Percentiles rank a stretch among this genome's conserved stretches.
These are phyloP conservation scores for Eulemur macaco DNA, from an alignment of 2,113 vertebrate genomes.

Conservation along the genomic window DNA sequence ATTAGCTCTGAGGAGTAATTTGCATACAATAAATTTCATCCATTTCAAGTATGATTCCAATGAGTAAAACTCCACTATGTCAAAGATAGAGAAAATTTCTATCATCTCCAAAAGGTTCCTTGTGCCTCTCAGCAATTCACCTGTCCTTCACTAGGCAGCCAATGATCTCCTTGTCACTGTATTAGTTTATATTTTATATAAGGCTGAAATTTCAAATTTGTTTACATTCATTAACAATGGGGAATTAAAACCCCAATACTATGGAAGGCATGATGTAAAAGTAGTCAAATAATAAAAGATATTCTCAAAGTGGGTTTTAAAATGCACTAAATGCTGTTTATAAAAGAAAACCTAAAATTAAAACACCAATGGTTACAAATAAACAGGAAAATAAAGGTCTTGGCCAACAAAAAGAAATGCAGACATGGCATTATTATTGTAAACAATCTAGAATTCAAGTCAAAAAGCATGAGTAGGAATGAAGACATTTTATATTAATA, in stretches of 20 bases:
- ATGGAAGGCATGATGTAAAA: not conserved
- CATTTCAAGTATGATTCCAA: not conserved
- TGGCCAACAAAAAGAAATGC: not conserved
- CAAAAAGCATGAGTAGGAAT: not conserved
- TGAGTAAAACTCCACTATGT: not conserved
- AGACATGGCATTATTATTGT: not conserved
- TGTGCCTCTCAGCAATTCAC: not conserved
- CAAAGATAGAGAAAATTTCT: not conserved
- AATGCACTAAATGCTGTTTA: not conserved
- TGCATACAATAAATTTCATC: not conserved
- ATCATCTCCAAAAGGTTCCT: not conserved
- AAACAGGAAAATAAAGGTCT: not conserved
- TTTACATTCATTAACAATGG: not conserved
- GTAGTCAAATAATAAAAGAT: not conserved
- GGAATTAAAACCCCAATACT: not conserved
- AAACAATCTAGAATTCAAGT: constrained; percentile 18
- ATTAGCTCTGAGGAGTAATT: not conserved
- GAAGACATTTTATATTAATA: not conserved
- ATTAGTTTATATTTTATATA: constrained; percentile 21
- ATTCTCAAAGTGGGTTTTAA: not conserved
- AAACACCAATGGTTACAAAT: not conserved
- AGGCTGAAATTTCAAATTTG: not conserved
- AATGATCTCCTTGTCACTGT: not conserved
- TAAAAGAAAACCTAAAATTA: not conserved
- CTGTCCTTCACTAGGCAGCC: not conserved